Percentiles rank a stretch among this genome's conserved stretches.
Conservation (phyloP, 2,888 invertebrate genomes). For the Epistrophe eligans region DNA sequence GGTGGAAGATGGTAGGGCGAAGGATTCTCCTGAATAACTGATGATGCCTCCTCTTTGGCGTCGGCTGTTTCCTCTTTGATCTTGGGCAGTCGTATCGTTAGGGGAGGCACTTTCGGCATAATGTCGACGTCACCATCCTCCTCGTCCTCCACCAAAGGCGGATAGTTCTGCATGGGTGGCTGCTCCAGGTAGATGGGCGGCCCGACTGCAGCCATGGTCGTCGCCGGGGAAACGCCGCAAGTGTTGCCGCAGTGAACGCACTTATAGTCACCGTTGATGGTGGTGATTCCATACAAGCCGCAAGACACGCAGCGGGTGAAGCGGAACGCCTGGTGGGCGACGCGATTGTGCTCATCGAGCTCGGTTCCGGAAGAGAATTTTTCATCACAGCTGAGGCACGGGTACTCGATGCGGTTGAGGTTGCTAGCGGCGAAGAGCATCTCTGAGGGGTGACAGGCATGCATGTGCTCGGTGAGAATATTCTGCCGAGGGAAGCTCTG, state of each 20-base stretch:
- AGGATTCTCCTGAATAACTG: slow-evolving; percentile 68
- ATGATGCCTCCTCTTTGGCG: slow-evolving; percentile 81
- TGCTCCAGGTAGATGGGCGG: slow-evolving; percentile 81
- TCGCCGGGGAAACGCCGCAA: slow-evolving; percentile 78
- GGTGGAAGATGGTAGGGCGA: slow-evolving; percentile 50
- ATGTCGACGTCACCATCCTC: slow-evolving; percentile 57
- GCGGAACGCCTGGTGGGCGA: slow-evolving; percentile 81
- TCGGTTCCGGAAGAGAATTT: slow-evolving; percentile 81
- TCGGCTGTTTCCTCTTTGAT: slow-evolving; percentile 81
- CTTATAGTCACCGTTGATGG: slow-evolving; percentile 81
- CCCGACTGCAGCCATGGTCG: slow-evolving; percentile 78
- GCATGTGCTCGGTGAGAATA: slow-evolving; percentile 82
- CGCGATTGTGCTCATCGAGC: slow-evolving; percentile 81
- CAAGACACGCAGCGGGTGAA: slow-evolving; percentile 82
- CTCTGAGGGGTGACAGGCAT: slow-evolving; percentile 80
- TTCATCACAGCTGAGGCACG: slow-evolving; percentile 82
- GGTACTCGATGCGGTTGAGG: slow-evolving; percentile 79
- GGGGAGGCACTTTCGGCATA: slow-evolving; percentile 81
- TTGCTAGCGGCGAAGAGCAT: slow-evolving; percentile 74
- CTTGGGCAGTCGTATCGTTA: slow-evolving; percentile 82
- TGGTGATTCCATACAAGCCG: slow-evolving; percentile 81
- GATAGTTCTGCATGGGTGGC: slow-evolving; percentile 76
- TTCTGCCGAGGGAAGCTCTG: slow-evolving; percentile 82
- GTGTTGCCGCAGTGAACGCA: slow-evolving; percentile 82
- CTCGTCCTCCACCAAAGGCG: slow-evolving; percentile 50